Percentiles rank a stretch among this genome's conserved stretches.
These are phyloP conservation scores for Uria lomvia DNA, from an alignment of 2,113 vertebrate species.

Conservation along the genomic window DNA sequence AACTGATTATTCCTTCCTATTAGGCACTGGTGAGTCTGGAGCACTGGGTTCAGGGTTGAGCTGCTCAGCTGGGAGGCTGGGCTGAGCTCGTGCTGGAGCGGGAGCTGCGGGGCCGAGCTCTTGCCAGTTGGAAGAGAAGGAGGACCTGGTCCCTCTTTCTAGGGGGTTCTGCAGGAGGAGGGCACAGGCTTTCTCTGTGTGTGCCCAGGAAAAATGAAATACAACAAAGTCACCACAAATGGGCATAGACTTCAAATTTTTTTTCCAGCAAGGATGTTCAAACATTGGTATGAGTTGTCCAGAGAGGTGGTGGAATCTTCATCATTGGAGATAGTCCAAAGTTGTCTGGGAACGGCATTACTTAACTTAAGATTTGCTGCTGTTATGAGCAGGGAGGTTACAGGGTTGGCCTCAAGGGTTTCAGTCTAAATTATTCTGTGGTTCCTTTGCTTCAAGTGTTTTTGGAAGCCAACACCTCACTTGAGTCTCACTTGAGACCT, in stretches of 20 bases:
- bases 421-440: neutral
- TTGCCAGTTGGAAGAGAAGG: too few relatives aligned
- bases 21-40: neutral
- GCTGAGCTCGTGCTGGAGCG: rapidly evolving
- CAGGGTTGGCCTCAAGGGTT: neutral
- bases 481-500: neutral
- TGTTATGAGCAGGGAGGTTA: neutral
- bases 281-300: neutral
- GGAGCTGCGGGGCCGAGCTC: neutral
- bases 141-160: rapidly evolving
- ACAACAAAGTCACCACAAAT: neutral
- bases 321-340: neutral
- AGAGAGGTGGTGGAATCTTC: neutral
- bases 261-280: neutral
- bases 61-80: neutral
- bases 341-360: rapidly evolving
- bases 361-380: neutral
- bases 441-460: neutral
- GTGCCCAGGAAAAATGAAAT: neutral
- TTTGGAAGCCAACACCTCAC: neutral
- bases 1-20: neutral
- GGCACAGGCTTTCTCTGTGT: neutral
- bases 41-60: neutral
- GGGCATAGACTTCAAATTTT: neutral
- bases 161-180: neutral